A percentile compares a stretch with the other conserved stretches of the same genome.
These are phyloP conservation scores for Cichlasoma orientale DNA, from an alignment of 2,797 vertebrate genomes.

Conservation along the genomic window DNA sequence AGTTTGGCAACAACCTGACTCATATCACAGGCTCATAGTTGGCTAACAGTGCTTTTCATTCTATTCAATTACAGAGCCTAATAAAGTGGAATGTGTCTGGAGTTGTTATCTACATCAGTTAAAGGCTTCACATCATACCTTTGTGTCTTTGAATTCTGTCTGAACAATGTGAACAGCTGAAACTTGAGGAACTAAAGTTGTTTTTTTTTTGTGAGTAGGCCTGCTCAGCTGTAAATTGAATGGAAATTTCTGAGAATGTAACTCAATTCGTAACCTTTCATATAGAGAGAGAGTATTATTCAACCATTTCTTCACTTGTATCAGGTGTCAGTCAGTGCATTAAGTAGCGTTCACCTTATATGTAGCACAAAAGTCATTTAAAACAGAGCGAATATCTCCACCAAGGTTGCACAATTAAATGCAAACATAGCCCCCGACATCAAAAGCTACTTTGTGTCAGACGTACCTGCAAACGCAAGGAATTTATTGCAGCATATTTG, in stretches of 20 bases:
- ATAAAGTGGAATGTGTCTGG: slow-evolving; percentile 64
- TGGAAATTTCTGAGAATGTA: background rate
- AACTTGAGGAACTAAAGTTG: background rate
- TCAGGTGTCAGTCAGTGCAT: background rate
- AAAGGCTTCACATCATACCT: slow-evolving; percentile 47
- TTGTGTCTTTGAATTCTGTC: slow-evolving; percentile 42
- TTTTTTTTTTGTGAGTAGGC: background rate
- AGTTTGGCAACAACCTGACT: slow-evolving; percentile 34
- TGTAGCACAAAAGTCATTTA: background rate
- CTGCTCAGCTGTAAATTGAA: background rate
- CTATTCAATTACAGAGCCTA: slow-evolving; percentile 60
- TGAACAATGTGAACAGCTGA: slow-evolving; percentile 30
- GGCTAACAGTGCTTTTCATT: slow-evolving; percentile 49
- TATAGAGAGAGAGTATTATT: background rate
- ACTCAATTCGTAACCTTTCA: background rate
- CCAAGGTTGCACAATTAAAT: background rate
- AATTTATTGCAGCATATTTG: background rate
- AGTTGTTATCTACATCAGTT: slow-evolving; percentile 61
- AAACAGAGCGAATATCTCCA: background rate
- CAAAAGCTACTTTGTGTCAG: background rate
- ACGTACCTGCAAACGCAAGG: background rate
- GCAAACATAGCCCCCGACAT: background rate
- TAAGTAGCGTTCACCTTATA: background rate
- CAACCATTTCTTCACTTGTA: background rate
- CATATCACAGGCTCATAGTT: slow-evolving; percentile 37